Conservation (phyloP, 92 coral and sea anemone species). For the Hydrozoanthus gracilis region DNA sequence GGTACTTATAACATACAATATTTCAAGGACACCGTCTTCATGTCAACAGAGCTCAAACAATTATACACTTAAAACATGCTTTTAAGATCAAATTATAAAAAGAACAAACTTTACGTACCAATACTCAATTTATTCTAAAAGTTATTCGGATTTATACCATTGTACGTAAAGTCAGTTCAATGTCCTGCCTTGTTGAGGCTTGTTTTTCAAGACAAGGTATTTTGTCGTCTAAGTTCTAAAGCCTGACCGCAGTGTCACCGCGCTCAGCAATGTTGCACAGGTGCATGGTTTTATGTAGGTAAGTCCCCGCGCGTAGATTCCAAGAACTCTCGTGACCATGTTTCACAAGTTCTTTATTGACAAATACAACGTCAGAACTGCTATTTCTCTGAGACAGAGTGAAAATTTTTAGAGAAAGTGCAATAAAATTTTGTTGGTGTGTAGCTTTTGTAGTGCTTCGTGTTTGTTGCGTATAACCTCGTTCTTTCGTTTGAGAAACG, state of each 20-base stretch:
- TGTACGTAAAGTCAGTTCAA: not conserved
- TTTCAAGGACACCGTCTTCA: not conserved
- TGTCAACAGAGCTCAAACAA: not conserved
- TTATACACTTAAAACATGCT: not conserved
- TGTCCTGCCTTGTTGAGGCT: not conserved
- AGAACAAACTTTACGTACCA: slow-evolving; percentile 1
- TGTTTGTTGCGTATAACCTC: not conserved
- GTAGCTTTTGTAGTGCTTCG: not conserved
- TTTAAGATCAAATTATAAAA: slow-evolving; percentile 34
- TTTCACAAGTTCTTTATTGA: not conserved
- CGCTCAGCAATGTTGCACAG: slow-evolving; percentile 34
- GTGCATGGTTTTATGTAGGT: not conserved
- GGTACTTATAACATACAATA: not conserved
- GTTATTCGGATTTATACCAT: not conserved
- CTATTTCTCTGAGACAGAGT: not conserved
- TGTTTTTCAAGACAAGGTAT: slow-evolving; percentile 18
- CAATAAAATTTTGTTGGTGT: not conserved
- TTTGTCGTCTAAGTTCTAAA: slow-evolving; percentile 23
- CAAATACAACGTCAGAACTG: not conserved
- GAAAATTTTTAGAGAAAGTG: not conserved
- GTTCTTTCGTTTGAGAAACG: not conserved
- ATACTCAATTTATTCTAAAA: not conserved
- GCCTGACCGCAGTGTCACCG: slow-evolving; percentile 18
- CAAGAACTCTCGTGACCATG: not conserved
- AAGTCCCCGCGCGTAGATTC: not conserved